These are phyloP conservation scores for Tragelaphus oryx DNA, from an alignment of 2,797 vertebrate species.

Conservation along the genomic window DNA sequence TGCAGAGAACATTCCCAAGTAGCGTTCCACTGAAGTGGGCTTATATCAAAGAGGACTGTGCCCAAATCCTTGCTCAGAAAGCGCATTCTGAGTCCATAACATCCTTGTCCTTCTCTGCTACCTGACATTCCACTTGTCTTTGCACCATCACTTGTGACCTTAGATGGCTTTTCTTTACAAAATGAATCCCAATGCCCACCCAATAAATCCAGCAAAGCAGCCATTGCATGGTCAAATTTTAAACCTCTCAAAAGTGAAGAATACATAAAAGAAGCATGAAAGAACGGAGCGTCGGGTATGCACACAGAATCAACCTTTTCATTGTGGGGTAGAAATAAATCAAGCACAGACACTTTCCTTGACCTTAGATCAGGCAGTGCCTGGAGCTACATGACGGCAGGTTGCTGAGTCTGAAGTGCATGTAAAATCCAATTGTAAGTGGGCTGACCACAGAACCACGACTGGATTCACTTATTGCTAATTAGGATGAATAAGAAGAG, in stretches of 20 bases:
- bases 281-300: neutral
- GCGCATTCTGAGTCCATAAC: neutral
- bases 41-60: neutral
- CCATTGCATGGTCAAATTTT: neutral
- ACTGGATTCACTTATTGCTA: slow-evolving; percentile 48
- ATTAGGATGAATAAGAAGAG: slow-evolving; percentile 55
- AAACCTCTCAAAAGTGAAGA: neutral
- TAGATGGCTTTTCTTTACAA: neutral
- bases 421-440: slow-evolving; percentile 37
- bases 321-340: neutral
- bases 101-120: neutral
- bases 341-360: neutral
- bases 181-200: neutral
- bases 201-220: neutral
- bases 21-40: neutral
- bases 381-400: neutral
- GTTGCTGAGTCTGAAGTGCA: slow-evolving; percentile 5
- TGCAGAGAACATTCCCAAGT: neutral
- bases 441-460: neutral
- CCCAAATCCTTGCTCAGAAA: neutral
- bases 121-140: neutral
- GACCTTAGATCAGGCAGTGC: neutral
- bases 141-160: neutral
- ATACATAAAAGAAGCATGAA: neutral
- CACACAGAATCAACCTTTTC: neutral